Conservation (phyloP, 2,113 vertebrate genomes). For the Upupa epops region DNA sequence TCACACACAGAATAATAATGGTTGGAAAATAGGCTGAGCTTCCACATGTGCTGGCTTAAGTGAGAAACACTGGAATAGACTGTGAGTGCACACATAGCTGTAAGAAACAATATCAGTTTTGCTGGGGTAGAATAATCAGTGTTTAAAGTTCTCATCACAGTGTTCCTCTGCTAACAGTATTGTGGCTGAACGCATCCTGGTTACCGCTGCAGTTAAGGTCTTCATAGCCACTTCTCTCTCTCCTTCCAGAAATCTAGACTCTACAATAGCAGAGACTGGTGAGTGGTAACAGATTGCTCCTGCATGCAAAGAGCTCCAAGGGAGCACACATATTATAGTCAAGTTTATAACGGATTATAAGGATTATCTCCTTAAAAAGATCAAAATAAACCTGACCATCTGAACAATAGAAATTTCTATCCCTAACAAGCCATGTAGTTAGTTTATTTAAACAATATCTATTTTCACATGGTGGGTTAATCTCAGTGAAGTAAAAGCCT, state of each 20-base stretch:
- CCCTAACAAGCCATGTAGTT: not conserved
- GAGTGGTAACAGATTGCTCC: constrained; percentile 1
- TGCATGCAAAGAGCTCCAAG: not conserved
- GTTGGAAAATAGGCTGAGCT: not conserved
- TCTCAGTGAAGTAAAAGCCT: not conserved
- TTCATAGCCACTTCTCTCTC: constrained; percentile 24
- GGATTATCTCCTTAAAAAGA: constrained; percentile 31
- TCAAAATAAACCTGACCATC: constrained; percentile 16
- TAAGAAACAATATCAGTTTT: not conserved
- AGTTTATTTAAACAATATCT: constrained; percentile 10
- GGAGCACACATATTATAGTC: not conserved
- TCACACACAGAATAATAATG: not conserved
- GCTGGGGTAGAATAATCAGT: not conserved
- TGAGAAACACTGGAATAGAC: not conserved
- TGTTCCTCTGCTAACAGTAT: constrained; percentile 19
- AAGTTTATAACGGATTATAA: constrained; percentile 9
- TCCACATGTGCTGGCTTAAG: not conserved
- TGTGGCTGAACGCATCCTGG: constrained; percentile 45
- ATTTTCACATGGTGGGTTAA: not conserved
- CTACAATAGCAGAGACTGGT: not conserved
- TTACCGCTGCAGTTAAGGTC: constrained; percentile 25
- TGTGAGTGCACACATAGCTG: not conserved
- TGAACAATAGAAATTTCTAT: not conserved
- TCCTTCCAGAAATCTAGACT: constrained; percentile 9
- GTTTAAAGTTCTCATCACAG: not conserved